Percentiles rank a stretch among this genome's conserved stretches.
Evolutionary conservation across 2,113 vertebrate species (phyloP).

Genomic region (Oxyura jamaicensis): DNA sequence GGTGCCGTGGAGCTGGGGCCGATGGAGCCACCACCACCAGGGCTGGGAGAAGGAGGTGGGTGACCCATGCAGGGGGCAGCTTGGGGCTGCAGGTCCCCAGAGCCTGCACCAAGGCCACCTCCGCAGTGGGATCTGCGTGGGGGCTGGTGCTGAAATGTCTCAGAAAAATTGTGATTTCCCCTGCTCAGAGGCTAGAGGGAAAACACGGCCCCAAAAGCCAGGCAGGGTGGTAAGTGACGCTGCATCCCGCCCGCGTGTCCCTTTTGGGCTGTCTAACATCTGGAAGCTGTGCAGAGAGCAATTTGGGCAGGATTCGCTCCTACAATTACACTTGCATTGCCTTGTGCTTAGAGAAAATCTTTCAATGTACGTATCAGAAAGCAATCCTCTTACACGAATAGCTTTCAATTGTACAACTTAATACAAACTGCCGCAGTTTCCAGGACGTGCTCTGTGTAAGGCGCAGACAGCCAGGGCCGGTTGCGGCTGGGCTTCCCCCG

Average conservation of each 20-base stretch:
- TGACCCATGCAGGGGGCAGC: not conserved
- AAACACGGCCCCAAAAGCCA: fast-evolving
- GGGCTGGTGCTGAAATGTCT: not conserved
- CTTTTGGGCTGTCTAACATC: not conserved
- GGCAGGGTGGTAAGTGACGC: not conserved
- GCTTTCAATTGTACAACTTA: not conserved
- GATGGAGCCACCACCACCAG: fast-evolving
- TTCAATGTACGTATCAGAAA: fast-evolving
- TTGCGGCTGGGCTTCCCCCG: not conserved
- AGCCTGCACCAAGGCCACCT: not conserved
- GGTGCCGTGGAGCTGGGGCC: not conserved
- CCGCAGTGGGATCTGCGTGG: fast-evolving
- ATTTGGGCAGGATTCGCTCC: not conserved
- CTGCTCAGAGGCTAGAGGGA: not conserved
- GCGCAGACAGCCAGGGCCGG: too few relatives aligned
- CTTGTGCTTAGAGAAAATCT: not conserved
- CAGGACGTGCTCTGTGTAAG: fast-evolving
- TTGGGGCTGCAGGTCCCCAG: too few relatives aligned
- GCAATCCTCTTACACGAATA: not conserved
- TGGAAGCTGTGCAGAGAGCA: not conserved
- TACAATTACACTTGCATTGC: not conserved
- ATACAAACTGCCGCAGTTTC: fast-evolving
- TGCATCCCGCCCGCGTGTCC: not conserved
- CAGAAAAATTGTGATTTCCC: not conserved
- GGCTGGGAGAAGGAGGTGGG: not conserved